These are phyloP conservation scores for Gallinago nigripennis DNA, from an alignment of 2,797 vertebrate genomes.

Conservation along the genomic window DNA sequence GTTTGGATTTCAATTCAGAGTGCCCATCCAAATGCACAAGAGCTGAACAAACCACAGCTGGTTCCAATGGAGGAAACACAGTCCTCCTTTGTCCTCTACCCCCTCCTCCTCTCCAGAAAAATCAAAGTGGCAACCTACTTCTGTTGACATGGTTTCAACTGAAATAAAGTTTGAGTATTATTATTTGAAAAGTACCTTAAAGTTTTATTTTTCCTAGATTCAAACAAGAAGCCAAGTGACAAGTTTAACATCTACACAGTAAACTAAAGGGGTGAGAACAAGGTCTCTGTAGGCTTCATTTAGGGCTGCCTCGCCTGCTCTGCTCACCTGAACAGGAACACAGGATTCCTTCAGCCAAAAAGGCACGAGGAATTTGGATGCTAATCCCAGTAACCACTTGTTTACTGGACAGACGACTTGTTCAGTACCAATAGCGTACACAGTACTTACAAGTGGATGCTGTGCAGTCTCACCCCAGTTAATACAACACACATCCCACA, in stretches of 20 bases:
- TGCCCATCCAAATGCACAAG: slow-evolving; percentile 31
- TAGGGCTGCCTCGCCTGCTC: not conserved
- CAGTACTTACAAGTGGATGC: rapidly evolving
- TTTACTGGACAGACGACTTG: not conserved
- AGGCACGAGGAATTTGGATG: too few relatives aligned
- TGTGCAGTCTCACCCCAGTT: not conserved
- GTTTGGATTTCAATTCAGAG: slow-evolving; percentile 37
- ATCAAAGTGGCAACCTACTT: not conserved
- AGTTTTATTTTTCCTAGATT: not conserved
- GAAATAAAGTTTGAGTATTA: not conserved
- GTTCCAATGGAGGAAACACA: slow-evolving; percentile 8
- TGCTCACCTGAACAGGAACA: not conserved
- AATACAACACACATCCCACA: not conserved
- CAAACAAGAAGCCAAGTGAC: not conserved
- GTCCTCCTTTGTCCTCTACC: not conserved
- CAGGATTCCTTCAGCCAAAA: not conserved
- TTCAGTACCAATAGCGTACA: not conserved
- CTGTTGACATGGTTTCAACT: not conserved
- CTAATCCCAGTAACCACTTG: not conserved
- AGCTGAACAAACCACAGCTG: slow-evolving; percentile 19
- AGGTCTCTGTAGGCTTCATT: not conserved
- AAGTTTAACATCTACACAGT: not conserved
- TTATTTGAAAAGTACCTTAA: not conserved
- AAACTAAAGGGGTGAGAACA: not conserved
- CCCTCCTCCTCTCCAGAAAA: not conserved